A percentile compares a stretch with the other conserved stretches of the same genome.
phyloP scores from a whole-genome alignment of 2,113 vertebrate genomes.

The Oryzias melastigma region DNA sequence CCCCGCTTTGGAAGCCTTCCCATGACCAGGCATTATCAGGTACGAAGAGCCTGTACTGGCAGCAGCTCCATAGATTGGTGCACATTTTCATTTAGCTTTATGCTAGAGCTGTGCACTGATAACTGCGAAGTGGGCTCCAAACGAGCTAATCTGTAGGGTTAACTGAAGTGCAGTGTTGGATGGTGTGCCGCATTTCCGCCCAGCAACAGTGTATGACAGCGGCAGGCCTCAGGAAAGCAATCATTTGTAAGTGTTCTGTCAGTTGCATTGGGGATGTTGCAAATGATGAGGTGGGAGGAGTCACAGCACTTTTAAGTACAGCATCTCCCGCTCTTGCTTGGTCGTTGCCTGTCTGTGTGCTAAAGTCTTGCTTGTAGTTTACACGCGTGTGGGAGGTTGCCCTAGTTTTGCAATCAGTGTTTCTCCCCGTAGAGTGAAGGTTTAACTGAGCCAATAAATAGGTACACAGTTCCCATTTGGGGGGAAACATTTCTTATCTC shows the following conservation, averaged over 20 bases:
- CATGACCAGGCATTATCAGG: constrained; percentile 17
- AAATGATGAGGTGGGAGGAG: constrained; percentile 15
- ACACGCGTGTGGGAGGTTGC: constrained; percentile 49
- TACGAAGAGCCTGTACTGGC: constrained; percentile 18
- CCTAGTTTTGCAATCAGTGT: constrained; percentile 59
- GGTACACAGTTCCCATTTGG: constrained; percentile 48
- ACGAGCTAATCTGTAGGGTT: too few relatives aligned
- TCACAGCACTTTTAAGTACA: constrained; percentile 30
- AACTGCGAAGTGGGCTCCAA: too few relatives aligned
- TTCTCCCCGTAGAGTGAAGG: constrained; percentile 49
- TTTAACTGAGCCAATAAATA: constrained; percentile 65
- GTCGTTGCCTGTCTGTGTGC: constrained; percentile 13
- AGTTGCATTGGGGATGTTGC: constrained; percentile 19
- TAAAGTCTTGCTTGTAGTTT: constrained; percentile 39
- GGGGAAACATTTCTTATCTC: constrained; percentile 51
- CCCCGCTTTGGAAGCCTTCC: constrained; percentile 9
- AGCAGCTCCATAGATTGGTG: constrained; percentile 11
- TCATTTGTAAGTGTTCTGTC: too few relatives aligned
- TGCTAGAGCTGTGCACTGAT: too few relatives aligned
- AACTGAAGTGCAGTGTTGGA: too few relatives aligned
- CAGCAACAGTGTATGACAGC: too few relatives aligned
- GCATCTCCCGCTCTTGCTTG: constrained; percentile 18
- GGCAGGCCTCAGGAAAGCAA: too few relatives aligned
- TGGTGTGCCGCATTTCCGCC: too few relatives aligned
- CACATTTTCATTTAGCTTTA: background rate